These are phyloP conservation scores for Panorpa germanica DNA, from an alignment of 2,888 invertebrate genomes.

Conservation along the genomic window DNA sequence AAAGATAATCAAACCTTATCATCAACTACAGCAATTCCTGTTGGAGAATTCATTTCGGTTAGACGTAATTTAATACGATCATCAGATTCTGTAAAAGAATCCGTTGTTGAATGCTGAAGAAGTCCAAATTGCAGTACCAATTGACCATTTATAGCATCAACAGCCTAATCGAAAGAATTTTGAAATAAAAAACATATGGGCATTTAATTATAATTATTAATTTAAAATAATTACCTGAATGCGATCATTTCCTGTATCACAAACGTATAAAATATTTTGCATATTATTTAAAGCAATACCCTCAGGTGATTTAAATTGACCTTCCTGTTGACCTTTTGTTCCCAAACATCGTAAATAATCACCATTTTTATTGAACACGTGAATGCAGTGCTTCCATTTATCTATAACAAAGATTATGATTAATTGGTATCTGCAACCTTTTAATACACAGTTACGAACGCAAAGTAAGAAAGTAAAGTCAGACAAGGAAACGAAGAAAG, in stretches of 20 bases:
- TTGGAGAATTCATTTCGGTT: conserved; percentile 48
- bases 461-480: background rate
- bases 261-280: conserved; percentile 43
- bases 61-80: conserved; percentile 17
- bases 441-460: background rate
- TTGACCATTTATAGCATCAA: conserved; percentile 35
- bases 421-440: background rate
- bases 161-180: too few species aligned
- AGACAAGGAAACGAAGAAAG: background rate
- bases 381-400: conserved; percentile 50
- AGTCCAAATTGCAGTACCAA: conserved; percentile 41
- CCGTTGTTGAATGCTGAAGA: conserved; percentile 20
- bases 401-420: conserved; percentile 23
- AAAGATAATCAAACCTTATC: conserved; percentile 26
- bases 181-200: too few species aligned
- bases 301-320: conserved; percentile 50
- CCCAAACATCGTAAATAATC: conserved; percentile 38
- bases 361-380: conserved; percentile 45
- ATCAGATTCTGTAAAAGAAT: conserved; percentile 19
- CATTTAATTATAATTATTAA: too few species aligned
- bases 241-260: conserved; percentile 63
- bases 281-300: conserved; percentile 40
- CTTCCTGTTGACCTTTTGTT: conserved; percentile 39
- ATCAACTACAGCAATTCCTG: conserved; percentile 41
- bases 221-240: too few species aligned